These are phyloP conservation scores for Drosophila imparisetae DNA, from an alignment of 2,888 invertebrate species.

Conservation along the genomic window DNA sequence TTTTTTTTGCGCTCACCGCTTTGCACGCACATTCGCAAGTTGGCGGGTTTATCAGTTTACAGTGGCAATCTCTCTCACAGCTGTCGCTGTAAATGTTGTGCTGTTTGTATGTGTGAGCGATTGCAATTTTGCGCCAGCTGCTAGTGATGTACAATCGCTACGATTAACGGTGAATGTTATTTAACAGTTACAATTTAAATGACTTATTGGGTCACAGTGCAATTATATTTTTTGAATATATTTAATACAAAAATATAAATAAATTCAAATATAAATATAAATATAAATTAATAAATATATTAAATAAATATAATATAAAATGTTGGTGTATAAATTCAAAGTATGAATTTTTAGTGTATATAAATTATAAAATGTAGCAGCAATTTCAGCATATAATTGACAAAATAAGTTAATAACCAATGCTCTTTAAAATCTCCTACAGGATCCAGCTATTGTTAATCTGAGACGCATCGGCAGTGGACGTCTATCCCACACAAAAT, in stretches of 20 bases:
- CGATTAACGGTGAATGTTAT: conserved; percentile 23
- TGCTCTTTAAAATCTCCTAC: background rate
- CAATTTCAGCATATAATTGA: background rate
- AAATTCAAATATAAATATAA: background rate
- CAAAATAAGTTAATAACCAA: background rate
- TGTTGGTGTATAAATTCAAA: background rate
- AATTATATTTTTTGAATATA: background rate
- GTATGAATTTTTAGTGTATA: background rate
- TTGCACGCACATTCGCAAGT: conserved; percentile 47
- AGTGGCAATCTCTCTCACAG: conserved; percentile 38
- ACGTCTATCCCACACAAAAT: conserved; percentile 80
- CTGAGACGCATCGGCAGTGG: conserved; percentile 83
- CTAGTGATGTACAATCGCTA: conserved; percentile 42
- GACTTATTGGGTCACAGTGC: background rate
- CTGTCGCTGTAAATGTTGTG: conserved; percentile 39
- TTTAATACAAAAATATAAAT: background rate
- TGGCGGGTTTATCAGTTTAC: conserved; percentile 51
- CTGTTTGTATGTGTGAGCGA: conserved; percentile 6
- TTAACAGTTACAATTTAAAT: conserved; percentile 30
- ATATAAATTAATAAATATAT: background rate
- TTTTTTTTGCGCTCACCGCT: conserved; percentile 40
- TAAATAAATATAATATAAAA: background rate
- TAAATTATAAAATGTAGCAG: background rate
- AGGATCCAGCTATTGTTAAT: conserved; percentile 81
- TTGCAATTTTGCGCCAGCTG: conserved; percentile 21